phyloP scores from a whole-genome alignment of 2,113 vertebrate genomes.

The Oreamnos americanus region DNA sequence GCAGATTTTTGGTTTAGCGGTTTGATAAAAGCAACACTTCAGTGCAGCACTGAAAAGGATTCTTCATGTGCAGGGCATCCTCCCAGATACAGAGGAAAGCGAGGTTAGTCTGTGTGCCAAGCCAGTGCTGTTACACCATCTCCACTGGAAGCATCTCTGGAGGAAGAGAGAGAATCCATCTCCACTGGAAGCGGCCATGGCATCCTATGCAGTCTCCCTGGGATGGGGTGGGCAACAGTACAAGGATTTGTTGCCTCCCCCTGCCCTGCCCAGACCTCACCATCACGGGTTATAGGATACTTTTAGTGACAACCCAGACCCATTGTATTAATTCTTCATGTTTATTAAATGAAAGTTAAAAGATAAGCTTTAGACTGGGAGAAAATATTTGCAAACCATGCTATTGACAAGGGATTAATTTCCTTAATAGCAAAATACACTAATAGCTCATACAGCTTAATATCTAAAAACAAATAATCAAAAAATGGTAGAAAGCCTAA shows the following conservation, averaged over 20 bases:
- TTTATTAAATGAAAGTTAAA: not conserved
- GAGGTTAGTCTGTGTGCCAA: not conserved
- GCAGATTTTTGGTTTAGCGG: not conserved
- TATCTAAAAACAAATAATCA: not conserved
- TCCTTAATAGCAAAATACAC: not conserved
- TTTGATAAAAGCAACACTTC: not conserved
- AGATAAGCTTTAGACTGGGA: not conserved
- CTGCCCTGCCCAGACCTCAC: not conserved
- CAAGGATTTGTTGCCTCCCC: fast-evolving
- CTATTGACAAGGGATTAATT: not conserved
- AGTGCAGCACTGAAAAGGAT: not conserved
- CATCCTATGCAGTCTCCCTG: too few species aligned
- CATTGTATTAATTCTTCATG: not conserved
- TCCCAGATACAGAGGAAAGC: not conserved
- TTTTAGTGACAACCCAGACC: not conserved
- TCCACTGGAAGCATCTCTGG: not conserved
- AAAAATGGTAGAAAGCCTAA: not conserved
- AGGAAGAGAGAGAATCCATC: not conserved
- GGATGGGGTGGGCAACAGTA: fast-evolving
- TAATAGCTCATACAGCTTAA: not conserved
- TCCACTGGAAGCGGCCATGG: not conserved
- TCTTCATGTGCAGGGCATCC: not conserved
- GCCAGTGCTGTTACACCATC: not conserved
- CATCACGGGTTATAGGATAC: fast-evolving
- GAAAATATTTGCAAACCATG: not conserved